A percentile compares a stretch with the other conserved stretches of the same genome.
Evolutionary conservation across 2,888 invertebrate genomes (phyloP).

Genomic region (Hirtodrosophila confusa): DNA sequence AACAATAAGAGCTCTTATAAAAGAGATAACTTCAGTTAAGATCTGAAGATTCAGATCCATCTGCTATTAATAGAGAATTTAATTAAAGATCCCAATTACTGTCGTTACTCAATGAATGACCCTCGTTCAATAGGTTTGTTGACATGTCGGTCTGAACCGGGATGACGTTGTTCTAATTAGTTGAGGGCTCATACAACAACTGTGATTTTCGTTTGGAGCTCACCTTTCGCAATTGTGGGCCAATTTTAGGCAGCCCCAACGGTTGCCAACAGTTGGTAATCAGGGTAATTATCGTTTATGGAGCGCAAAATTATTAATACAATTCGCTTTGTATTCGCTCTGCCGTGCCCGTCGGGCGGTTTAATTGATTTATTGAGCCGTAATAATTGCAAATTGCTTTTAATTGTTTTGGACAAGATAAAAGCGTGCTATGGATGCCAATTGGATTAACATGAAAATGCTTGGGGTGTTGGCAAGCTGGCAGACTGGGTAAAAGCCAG

Average conservation of each 20-base stretch:
- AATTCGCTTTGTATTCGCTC: conserved; percentile 38
- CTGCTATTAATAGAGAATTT: too few relatives aligned
- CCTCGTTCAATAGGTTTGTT: conserved; percentile 20
- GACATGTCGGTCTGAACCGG: conserved; percentile 18
- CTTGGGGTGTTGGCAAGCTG: conserved; percentile 7
- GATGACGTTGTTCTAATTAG: conserved; percentile 40
- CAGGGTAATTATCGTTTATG: conserved; percentile 65
- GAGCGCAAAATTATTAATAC: conserved; percentile 63
- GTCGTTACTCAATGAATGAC: not conserved
- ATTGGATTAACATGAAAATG: conserved; percentile 41
- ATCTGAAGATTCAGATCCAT: too few relatives aligned
- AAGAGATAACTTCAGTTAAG: too few relatives aligned
- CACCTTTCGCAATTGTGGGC: conserved; percentile 18
- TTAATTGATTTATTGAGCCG: conserved; percentile 69
- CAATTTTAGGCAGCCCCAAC: conserved; percentile 39
- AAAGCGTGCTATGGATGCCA: conserved; percentile 38
- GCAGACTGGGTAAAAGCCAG: too few relatives aligned
- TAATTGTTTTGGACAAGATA: conserved; percentile 60
- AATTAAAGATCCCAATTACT: too few relatives aligned
- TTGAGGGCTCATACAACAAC: conserved; percentile 11
- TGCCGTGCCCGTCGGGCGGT: conserved; percentile 12
- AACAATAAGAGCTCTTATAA: too few relatives aligned
- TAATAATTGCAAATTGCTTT: conserved; percentile 68
- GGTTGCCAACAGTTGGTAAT: conserved; percentile 50
- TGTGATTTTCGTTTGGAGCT: conserved; percentile 33